Conservation (phyloP, 2,888 invertebrate species). For the Schizotus pectinicornis region DNA sequence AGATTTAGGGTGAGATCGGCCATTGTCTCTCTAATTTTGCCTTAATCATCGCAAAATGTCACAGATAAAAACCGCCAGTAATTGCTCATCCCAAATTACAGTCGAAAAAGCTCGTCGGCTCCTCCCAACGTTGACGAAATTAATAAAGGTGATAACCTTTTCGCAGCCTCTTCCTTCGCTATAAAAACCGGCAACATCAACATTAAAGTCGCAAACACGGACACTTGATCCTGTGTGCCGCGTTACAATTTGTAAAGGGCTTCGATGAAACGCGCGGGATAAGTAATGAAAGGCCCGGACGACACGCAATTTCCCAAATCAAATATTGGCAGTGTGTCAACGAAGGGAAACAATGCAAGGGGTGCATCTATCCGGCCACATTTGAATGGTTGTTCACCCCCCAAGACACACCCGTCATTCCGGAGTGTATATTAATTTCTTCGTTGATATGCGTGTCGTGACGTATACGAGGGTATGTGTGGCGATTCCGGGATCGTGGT, state of each 20-base stretch:
- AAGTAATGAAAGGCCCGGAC: constrained; percentile 23
- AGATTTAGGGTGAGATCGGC: no score
- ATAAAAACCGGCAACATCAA: no score
- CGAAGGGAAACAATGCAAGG: constrained; percentile 17
- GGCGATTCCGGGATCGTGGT: constrained; percentile 3
- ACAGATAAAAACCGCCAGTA: no score
- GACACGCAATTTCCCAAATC: constrained; percentile 40
- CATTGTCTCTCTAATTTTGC: no score
- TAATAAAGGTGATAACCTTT: no score
- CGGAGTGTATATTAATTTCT: constrained; percentile 15
- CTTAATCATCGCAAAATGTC: no score
- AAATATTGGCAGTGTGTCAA: constrained; percentile 36
- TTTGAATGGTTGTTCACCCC: constrained; percentile 15
- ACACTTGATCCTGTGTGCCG: constrained; percentile 7
- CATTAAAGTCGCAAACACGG: neutral
- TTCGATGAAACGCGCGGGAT: constrained; percentile 6
- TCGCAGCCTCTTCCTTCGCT: no score
- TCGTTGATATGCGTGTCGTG: constrained; percentile 19
- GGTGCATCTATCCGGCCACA: constrained; percentile 14
- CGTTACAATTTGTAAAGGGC: constrained; percentile 16
- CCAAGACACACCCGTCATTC: constrained; percentile 11
- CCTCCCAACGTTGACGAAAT: no score
- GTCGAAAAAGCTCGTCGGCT: no score
- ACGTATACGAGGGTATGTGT: constrained; percentile 12
- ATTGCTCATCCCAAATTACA: no score